Base-by-base conservation (phyloP, 2,888 invertebrate species). In the Plemyria rubiginata region DNA sequence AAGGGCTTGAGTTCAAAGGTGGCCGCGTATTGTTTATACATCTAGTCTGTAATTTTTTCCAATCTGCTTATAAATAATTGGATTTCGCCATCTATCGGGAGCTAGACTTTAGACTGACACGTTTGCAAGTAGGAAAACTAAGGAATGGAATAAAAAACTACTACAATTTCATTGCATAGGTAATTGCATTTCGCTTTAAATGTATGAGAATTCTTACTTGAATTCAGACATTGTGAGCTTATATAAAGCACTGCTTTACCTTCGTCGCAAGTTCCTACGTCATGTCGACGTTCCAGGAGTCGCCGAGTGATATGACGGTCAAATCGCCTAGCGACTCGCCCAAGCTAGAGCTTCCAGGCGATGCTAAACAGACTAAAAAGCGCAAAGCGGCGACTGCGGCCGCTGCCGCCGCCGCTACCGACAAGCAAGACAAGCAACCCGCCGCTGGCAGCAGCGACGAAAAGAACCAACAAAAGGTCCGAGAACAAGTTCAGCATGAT, bases 291-390 rank as follows among this genome's bases (percentile, higher is more conserved):
- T 63, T 59, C 15, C 63, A 63, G 63, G 59, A 50, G 29, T 62
- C 62, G 4, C 53, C 53, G 16, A 50, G 13, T 16, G 41, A 36
- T 13, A 43, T 16, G 16, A 15, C 38, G 22, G 51, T 22, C 22
- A 51, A 58, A 16, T 45, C 52, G 9, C 52, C 58, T 2, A 46
- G 58, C 52, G 46, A 46, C 9, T 52, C 52, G 12, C 52, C 52
- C 32, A 7, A 22, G 8, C 16, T 32, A 13, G 58, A 57, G 32
- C 12, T 28, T 36, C 15, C 9, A 36, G 62, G 54, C 16, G 55
- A 52, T n/a, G 28, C 22, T 6, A 59, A 41, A 49, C 67, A 78
- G 13, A 48, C 70, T 12, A 51, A 36, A 41, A 55, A 59, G 41
- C 59, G 54, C n/a, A 55, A 54, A 48, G 55, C 54, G 22, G 40